These are phyloP conservation scores for Molossus molossus DNA, from an alignment of 2,797 vertebrate species.

Conservation along the genomic window DNA sequence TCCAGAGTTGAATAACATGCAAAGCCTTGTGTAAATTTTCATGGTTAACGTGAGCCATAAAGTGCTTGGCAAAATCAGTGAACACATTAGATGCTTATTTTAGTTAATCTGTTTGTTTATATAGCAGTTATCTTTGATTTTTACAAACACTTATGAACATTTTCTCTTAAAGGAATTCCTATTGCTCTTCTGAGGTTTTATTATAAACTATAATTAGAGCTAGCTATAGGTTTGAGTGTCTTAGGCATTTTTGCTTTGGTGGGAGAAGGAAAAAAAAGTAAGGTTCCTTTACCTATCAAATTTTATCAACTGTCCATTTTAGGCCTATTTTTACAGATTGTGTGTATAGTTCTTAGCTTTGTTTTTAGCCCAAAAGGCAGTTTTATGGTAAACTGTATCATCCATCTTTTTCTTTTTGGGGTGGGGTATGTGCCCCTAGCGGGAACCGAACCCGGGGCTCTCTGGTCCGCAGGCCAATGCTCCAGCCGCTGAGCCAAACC, in stretches of 20 bases:
- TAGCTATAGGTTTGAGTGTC: not conserved
- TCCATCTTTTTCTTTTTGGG: conserved; percentile 6
- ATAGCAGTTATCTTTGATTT: conserved; percentile 69
- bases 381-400: conserved; percentile 49
- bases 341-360: not conserved
- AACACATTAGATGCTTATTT: conserved; percentile 55
- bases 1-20: conserved; percentile 72
- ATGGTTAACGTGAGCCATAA: conserved; percentile 69
- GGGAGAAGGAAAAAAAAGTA: conserved; percentile 26
- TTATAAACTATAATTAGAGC: conserved; percentile 62
- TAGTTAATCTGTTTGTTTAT: conserved; percentile 43
- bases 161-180: conserved; percentile 64
- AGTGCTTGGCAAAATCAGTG: conserved; percentile 56
- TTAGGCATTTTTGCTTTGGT: conserved; percentile 58
- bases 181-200: conserved; percentile 35
- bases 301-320: conserved; percentile 45
- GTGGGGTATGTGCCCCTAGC: no score
- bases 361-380: conserved; percentile 32
- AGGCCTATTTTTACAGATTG: not conserved
- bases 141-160: conserved; percentile 57
- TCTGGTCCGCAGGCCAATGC: no score
- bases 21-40: conserved; percentile 74
- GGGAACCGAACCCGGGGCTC: no score
- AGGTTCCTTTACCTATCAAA: not conserved
- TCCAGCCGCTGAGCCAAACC: no score